phyloP scores from a whole-genome alignment of 2,113 vertebrate species.

The Apeltes quadracus region DNA sequence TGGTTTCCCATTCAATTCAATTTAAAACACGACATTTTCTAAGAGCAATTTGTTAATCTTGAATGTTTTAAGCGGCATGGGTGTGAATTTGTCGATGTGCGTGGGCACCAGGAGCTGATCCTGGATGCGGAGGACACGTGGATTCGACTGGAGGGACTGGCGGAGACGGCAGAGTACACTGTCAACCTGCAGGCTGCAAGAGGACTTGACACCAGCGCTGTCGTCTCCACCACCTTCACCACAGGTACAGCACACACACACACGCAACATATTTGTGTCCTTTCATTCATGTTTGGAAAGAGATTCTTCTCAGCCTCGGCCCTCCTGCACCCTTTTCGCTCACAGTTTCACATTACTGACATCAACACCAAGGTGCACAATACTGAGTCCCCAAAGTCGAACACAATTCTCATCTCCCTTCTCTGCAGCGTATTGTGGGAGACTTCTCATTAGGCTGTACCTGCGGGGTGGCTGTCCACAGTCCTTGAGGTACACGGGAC shows the following conservation, averaged over 20 bases:
- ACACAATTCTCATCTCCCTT: constrained; percentile 13
- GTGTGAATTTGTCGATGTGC: neutral
- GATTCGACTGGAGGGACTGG: constrained; percentile 94
- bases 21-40: too few relatives aligned
- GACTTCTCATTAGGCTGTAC: constrained; percentile 42
- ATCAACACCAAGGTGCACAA: constrained; percentile 20
- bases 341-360: constrained; percentile 27
- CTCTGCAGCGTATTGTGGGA: neutral
- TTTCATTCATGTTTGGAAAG: constrained; percentile 14
- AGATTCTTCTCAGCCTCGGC: constrained; percentile 7
- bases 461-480: constrained; percentile 32
- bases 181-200: constrained; percentile 91
- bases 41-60: constrained; percentile 17
- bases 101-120: constrained; percentile 88
- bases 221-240: constrained; percentile 87
- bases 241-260: constrained; percentile 82
- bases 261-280: constrained; percentile 8
- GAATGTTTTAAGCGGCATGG: neutral
- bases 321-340: neutral
- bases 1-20: constrained; percentile 13
- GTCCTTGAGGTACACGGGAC: constrained; percentile 7
- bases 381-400: constrained; percentile 37
- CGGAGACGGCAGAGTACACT: constrained; percentile 90
- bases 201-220: constrained; percentile 83
- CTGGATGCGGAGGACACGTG: constrained; percentile 96